These are phyloP conservation scores for Seriola rivoliana DNA, from an alignment of 2,113 vertebrate genomes.

Conservation along the genomic window DNA sequence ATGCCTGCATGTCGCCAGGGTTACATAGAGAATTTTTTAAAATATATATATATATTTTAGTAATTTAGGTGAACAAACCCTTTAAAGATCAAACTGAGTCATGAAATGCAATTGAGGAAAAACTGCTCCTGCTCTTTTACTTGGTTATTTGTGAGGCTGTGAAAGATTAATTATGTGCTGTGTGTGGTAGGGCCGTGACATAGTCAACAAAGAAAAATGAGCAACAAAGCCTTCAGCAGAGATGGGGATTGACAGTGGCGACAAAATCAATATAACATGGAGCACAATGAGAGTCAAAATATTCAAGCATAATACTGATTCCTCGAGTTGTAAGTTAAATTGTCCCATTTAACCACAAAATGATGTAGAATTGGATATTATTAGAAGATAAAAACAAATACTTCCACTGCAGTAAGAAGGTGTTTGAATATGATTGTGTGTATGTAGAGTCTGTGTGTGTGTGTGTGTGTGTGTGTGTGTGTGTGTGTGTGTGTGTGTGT, in stretches of 20 bases:
- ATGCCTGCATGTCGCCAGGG: not conserved
- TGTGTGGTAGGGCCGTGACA: conserved; percentile 42
- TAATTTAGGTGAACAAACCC: conserved; percentile 1
- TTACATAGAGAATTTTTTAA: not conserved
- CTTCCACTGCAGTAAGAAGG: not conserved
- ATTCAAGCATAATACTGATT: conserved; percentile 24
- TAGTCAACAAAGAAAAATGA: conserved; percentile 57
- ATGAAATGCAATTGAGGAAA: conserved; percentile 20
- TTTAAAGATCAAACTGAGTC: conserved; percentile 19
- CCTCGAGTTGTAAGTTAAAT: conserved; percentile 19
- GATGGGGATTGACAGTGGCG: conserved; percentile 46
- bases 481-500: not conserved
- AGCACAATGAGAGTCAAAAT: conserved; percentile 29
- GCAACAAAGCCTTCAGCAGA: conserved; percentile 28
- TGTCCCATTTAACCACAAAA: conserved; percentile 2
- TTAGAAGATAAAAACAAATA: not conserved
- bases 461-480: not conserved
- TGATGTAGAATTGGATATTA: not conserved
- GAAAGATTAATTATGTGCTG: conserved; percentile 48
- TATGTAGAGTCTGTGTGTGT: not conserved
- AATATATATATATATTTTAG: not conserved
- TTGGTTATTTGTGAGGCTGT: conserved; percentile 15
- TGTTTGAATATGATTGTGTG: conserved; percentile 1
- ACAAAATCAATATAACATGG: conserved; percentile 45
- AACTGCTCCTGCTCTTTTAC: not conserved